phyloP scores from a whole-genome alignment of 2,888 invertebrate species.

The Magallana nippona region DNA sequence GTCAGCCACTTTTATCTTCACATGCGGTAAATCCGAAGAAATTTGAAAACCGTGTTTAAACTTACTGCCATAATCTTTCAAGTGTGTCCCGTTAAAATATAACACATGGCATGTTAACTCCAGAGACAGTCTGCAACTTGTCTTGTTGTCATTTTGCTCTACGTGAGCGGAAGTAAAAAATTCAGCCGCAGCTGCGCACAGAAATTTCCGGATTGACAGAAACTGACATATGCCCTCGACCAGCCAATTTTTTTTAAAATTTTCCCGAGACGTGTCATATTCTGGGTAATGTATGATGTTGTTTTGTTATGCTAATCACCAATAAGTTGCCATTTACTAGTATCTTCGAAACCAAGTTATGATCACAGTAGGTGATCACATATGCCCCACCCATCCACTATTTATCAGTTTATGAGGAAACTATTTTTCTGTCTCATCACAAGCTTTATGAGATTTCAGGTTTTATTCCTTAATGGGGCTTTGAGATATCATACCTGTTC shows the following conservation, averaged over 20 bases:
- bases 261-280: too few species aligned
- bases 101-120: background rate
- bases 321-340: too few species aligned
- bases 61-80: background rate
- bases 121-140: background rate
- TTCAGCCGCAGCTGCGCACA: background rate
- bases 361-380: background rate
- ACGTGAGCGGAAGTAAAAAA: constrained; percentile 14
- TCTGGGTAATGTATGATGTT: too few species aligned
- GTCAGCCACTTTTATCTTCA: too few species aligned
- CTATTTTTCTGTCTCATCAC: too few species aligned
- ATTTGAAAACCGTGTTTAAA: too few species aligned
- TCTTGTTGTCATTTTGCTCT: constrained; percentile 1
- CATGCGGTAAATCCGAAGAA: background rate
- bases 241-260: background rate
- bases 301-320: too few species aligned
- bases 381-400: background rate
- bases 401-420: too few species aligned
- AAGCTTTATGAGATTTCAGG: too few species aligned
- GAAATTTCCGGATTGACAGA: background rate
- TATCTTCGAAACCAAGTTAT: too few species aligned
- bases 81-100: background rate
- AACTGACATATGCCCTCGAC: constrained; percentile 20
- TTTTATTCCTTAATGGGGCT: too few species aligned
- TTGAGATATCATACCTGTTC: too few species aligned